Base-by-base conservation (phyloP, 2,797 vertebrate species). In the Heliangelus exortis region DNA sequence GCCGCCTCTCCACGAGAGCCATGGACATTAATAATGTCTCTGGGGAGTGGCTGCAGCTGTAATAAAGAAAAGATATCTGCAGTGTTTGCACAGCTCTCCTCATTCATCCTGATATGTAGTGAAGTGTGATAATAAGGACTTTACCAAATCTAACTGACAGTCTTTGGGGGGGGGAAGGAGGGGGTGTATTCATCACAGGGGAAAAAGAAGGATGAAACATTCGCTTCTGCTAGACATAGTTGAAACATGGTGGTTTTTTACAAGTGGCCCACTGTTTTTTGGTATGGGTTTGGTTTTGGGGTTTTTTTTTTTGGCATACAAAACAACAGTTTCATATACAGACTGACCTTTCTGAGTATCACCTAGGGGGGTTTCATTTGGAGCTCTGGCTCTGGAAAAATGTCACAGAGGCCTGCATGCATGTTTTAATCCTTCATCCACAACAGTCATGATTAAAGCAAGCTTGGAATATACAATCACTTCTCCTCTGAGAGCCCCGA, bases 11-110 rank as follows among this genome's bases (percentile, higher is more conserved):
- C 67, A 34, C 12, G 16, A 91, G 96, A 97, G 89, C 90, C 55
- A 1, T 36, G 95, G 96, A 97, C 96, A 92, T 97, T 96, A 96
- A 97, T 96, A 96, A 95, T 10, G 39, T 97, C 96, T 97, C 97
- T 22, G 9, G 94, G 96, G 97, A 97, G 92, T 88, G 85, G 93
- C 93, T 88, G 83, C 75, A 82, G 95, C 96, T 96, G 78, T 87
- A 96, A 93, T 55, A 91, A 96, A 90, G 84, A 94, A 86, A 94
- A 96, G 95, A 84, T 74, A 84, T 93, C 89, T 84, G 83, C 53
- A 85, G 65, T 74, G 53, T 89, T 75, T 72, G 90, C 75, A 81
- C 71, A 71, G 92, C 75, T 84, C 67, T 89, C 84, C 93, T 93
- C 92, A 55, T 67, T 96, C 77, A 57, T 86, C 83, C 88, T 94